These are phyloP conservation scores for Tuberolachnus salignus DNA, from an alignment of 2,888 invertebrate genomes.

Conservation along the genomic window DNA sequence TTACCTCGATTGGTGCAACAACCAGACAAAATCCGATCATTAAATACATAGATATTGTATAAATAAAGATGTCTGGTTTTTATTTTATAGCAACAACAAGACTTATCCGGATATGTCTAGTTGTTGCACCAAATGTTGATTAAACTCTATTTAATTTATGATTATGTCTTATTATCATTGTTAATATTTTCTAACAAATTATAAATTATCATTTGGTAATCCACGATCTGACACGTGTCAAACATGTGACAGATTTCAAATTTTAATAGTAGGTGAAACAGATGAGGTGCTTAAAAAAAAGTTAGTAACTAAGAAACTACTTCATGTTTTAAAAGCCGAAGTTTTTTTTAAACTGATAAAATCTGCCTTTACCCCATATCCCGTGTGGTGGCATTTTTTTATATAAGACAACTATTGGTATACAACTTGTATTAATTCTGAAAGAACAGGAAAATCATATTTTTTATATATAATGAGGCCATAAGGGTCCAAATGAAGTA, in stretches of 20 bases:
- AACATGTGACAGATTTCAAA: constrained; percentile 13
- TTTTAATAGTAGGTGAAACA: not conserved
- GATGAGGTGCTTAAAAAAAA: not conserved
- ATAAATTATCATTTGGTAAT: constrained; percentile 36
- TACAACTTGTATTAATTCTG: constrained; percentile 57
- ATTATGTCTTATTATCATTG: too few relatives aligned
- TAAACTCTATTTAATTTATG: too few relatives aligned
- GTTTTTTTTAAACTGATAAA: constrained; percentile 55
- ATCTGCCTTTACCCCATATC: constrained; percentile 58
- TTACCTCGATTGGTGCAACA: too few relatives aligned
- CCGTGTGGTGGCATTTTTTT: constrained; percentile 59
- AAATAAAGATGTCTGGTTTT: too few relatives aligned
- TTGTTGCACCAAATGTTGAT: too few relatives aligned
- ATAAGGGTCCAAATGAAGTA: constrained; percentile 57
- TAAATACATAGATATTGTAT: too few relatives aligned
- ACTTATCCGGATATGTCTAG: too few relatives aligned
- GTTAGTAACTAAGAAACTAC: constrained; percentile 15
- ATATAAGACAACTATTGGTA: constrained; percentile 58
- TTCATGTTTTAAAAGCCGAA: constrained; percentile 24
- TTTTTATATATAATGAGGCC: constrained; percentile 58
- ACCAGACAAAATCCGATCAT: too few relatives aligned
- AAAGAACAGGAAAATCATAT: constrained; percentile 49
- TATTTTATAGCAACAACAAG: too few relatives aligned
- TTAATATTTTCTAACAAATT: constrained; percentile 16
- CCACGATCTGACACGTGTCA: constrained; percentile 33